A percentile compares a stretch with the other conserved stretches of the same genome.
phyloP scores from a whole-genome alignment of 2,113 vertebrate genomes.

The Clarias batrachus region DNA sequence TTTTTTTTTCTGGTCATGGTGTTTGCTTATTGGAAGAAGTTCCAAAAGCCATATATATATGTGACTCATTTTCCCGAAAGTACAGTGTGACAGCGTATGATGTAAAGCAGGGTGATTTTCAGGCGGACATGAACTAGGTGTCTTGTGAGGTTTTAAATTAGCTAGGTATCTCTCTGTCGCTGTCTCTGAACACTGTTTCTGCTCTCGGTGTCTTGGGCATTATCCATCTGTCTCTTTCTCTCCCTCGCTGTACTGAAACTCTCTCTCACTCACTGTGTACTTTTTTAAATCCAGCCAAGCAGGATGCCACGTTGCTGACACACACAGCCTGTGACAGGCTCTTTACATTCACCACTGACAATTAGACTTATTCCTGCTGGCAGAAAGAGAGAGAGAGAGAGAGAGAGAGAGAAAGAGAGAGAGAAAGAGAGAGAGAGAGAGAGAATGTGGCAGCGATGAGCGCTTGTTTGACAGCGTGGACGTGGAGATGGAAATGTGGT shows the following conservation, averaged over 20 bases:
- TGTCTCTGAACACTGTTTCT: conserved; percentile 13
- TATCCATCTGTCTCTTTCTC: conserved; percentile 39
- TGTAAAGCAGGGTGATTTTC: conserved; percentile 17
- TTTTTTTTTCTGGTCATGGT: not conserved
- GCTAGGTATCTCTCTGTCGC: conserved; percentile 19
- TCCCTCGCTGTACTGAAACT: conserved; percentile 16
- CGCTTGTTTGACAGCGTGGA: conserved; percentile 73
- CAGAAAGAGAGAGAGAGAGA: conserved; percentile 48
- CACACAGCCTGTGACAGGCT: conserved; percentile 69
- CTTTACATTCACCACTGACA: conserved; percentile 76
- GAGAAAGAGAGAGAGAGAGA: conserved; percentile 38
- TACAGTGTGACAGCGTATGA: not conserved
- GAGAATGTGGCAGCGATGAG: conserved; percentile 64
- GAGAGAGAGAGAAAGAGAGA: conserved; percentile 45
- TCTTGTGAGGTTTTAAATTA: conserved; percentile 41
- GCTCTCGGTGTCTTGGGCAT: conserved; percentile 35
- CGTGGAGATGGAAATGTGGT: conserved; percentile 80
- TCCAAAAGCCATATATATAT: not conserved
- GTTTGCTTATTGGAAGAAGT: conserved; percentile 1
- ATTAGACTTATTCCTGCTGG: conserved; percentile 74
- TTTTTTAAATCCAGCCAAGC: conserved; percentile 64
- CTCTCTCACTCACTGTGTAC: conserved; percentile 44
- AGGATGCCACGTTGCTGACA: conserved; percentile 63
- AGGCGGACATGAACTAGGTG: conserved; percentile 7
- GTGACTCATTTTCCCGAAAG: not conserved